These are phyloP conservation scores for Sarcophaga carnaria DNA, from an alignment of 2,888 invertebrate genomes.

Conservation along the genomic window DNA sequence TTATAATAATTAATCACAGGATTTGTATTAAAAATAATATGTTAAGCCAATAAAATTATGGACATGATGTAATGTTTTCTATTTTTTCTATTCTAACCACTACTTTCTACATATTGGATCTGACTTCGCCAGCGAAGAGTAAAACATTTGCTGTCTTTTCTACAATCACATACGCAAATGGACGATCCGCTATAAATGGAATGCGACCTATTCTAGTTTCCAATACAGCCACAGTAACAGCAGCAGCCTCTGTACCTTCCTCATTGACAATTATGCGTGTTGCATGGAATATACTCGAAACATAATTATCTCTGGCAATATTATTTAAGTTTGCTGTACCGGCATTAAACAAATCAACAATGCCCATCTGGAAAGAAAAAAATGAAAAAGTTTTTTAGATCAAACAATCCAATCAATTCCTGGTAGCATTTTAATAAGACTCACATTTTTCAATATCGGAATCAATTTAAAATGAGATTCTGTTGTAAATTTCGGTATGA, in stretches of 20 bases:
- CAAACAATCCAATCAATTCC: neutral
- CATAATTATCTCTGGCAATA: slow-evolving; percentile 83
- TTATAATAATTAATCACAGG: too few species aligned
- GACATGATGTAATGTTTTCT: too few species aligned
- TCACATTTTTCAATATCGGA: slow-evolving; percentile 83
- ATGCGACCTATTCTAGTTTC: slow-evolving; percentile 83
- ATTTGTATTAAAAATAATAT: too few species aligned
- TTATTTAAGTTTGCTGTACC: slow-evolving; percentile 83
- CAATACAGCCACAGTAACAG: slow-evolving; percentile 82
- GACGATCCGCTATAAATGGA: slow-evolving; percentile 85
- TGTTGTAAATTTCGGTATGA: slow-evolving; percentile 85
- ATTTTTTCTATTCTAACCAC: too few species aligned
- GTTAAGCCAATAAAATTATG: too few species aligned
- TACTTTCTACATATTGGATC: slow-evolving; percentile 9
- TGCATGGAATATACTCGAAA: slow-evolving; percentile 87
- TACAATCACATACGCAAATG: slow-evolving; percentile 87
- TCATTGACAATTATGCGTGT: slow-evolving; percentile 90
- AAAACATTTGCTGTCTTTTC: slow-evolving; percentile 85
- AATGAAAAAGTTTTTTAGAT: slow-evolving; percentile 2
- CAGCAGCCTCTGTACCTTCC: slow-evolving; percentile 88
- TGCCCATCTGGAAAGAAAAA: slow-evolving; percentile 84
- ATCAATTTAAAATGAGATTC: slow-evolving; percentile 85
- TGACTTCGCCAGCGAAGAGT: slow-evolving; percentile 85
- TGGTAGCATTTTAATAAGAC: slow-evolving; percentile 10
- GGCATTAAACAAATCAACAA: slow-evolving; percentile 85